Conservation (phyloP, 2,888 invertebrate species). For the Protonemura montana region DNA sequence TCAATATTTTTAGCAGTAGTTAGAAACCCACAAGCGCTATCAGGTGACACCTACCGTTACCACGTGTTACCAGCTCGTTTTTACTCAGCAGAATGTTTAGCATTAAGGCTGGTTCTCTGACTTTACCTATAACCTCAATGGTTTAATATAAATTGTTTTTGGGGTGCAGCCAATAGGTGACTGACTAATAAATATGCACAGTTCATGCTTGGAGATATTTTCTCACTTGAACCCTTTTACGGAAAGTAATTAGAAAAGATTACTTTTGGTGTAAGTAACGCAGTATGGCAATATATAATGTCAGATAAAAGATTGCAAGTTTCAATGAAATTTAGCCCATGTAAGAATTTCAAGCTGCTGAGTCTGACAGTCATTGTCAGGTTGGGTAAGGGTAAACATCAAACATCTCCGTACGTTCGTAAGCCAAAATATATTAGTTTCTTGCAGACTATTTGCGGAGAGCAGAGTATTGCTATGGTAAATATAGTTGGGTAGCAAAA, state of each 20-base stretch:
- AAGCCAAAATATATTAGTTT: not conserved
- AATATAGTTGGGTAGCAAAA: not conserved
- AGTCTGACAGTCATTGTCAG: not conserved
- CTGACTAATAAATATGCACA: too few relatives aligned
- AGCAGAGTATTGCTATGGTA: not conserved
- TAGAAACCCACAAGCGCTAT: too few relatives aligned
- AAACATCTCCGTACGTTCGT: not conserved
- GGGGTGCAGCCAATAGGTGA: too few relatives aligned
- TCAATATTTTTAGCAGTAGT: too few relatives aligned
- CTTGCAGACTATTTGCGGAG: not conserved
- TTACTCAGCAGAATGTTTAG: too few relatives aligned
- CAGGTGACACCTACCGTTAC: too few relatives aligned
- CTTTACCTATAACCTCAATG: too few relatives aligned
- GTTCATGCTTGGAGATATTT: too few relatives aligned
- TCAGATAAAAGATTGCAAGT: not conserved
- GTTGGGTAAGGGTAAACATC: not conserved
- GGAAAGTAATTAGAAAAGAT: not conserved
- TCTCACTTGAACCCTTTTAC: not conserved
- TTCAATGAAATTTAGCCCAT: not conserved
- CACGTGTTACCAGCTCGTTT: too few relatives aligned
- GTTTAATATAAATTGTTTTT: too few relatives aligned
- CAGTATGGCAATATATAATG: not conserved
- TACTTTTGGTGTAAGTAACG: not conserved
- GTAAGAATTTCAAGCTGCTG: not conserved
- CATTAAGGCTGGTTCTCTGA: too few relatives aligned